Evolutionary conservation across 2,113 vertebrate species (phyloP).

Genomic region (Natator depressus): DNA sequence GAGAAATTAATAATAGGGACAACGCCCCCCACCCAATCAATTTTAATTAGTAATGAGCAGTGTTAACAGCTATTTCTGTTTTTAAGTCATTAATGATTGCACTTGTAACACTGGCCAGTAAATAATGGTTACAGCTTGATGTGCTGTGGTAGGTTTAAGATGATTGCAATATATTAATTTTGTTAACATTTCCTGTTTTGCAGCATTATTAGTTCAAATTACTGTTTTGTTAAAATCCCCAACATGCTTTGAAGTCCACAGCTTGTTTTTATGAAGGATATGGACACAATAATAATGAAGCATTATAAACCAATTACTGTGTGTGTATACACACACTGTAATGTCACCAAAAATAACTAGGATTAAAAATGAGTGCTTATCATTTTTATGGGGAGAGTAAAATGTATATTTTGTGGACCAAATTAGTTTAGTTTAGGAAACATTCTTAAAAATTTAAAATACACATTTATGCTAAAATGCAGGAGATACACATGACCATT

Average conservation of each 20-base stretch:
- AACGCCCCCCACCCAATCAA: conserved; percentile 14
- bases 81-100: conserved; percentile 27
- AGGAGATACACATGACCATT: background rate
- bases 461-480: background rate
- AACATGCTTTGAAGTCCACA: background rate
- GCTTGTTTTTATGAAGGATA: background rate
- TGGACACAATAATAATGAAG: background rate
- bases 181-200: background rate
- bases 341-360: background rate
- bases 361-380: background rate
- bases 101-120: background rate
- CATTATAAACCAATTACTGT: background rate
- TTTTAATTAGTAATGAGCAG: conserved; percentile 51
- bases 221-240: background rate
- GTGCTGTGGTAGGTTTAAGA: background rate
- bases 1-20: conserved; percentile 47
- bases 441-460: background rate
- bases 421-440: background rate
- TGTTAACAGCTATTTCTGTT: conserved; percentile 49
- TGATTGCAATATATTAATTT: background rate
- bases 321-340: accelerated
- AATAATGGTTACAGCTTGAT: background rate
- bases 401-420: background rate
- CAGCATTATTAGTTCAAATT: background rate
- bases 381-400: no score